Percentiles rank a stretch among this genome's conserved stretches.
Evolutionary conservation across 2,888 invertebrate species (phyloP).

Genomic region (Elysia crispata): DNA sequence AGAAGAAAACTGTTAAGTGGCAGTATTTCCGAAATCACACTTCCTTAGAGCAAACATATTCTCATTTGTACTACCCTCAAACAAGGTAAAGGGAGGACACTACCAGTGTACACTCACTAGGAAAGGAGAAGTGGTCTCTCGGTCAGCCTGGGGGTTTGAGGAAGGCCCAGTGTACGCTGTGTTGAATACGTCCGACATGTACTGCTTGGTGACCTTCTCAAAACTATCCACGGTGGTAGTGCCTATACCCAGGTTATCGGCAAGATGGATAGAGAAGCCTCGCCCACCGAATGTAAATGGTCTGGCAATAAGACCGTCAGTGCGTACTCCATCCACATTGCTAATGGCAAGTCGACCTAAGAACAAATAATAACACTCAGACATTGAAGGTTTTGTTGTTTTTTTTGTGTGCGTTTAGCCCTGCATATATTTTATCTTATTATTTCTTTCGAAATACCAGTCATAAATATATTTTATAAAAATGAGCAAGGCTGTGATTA

Average conservation of each 20-base stretch:
- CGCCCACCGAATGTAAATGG: conserved; percentile 40
- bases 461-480: no score
- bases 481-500: no score
- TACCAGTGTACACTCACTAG: conserved; percentile 1
- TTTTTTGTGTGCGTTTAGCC: no score
- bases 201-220: conserved; percentile 38
- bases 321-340: conserved; percentile 20
- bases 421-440: no score
- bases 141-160: conserved; percentile 24
- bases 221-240: conserved; percentile 38
- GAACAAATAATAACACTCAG: no score
- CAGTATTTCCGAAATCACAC: no score
- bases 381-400: no score
- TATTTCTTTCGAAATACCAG: no score
- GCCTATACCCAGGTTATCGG: background rate
- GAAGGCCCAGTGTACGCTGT: background rate
- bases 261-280: conserved; percentile 35
- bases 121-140: conserved; percentile 34
- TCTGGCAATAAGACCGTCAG: conserved; percentile 13
- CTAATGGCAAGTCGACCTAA: conserved; percentile 36
- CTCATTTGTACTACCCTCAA: no score
- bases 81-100: no score
- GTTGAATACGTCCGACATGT: conserved; percentile 32
- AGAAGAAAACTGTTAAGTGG: no score
- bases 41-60: no score